These are phyloP conservation scores for Limnephilus rhombicus DNA, from an alignment of 2,888 invertebrate genomes.

Conservation along the genomic window DNA sequence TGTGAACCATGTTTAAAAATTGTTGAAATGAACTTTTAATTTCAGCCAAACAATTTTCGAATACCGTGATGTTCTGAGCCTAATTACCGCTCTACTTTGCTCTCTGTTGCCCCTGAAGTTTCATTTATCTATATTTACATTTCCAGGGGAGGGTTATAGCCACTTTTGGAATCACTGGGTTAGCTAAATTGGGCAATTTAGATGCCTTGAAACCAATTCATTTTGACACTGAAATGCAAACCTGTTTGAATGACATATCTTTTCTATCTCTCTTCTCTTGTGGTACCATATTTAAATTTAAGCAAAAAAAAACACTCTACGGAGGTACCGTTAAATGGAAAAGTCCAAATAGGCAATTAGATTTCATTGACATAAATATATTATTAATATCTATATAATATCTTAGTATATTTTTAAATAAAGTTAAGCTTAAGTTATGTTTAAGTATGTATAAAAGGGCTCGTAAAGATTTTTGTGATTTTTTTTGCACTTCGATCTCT, in stretches of 20 bases:
- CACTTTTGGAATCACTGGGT: neutral
- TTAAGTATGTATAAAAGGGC: conserved; percentile 31
- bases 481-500: conserved; percentile 48
- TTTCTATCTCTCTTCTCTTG: neutral
- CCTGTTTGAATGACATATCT: neutral
- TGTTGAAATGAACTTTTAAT: neutral
- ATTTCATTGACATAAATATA: neutral
- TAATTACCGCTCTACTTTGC: too few relatives aligned
- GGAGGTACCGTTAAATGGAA: neutral
- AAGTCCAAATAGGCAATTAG: neutral
- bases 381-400: neutral
- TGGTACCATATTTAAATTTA: neutral
- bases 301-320: neutral
- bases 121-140: too few relatives aligned
- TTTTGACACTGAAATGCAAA: neutral
- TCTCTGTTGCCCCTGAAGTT: too few relatives aligned
- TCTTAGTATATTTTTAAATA: neutral
- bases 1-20: neutral
- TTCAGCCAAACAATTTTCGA: too few relatives aligned
- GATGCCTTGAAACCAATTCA: neutral
- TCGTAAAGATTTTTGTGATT: conserved; percentile 57
- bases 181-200: neutral
- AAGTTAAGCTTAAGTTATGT: neutral
- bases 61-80: too few relatives aligned
- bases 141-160: neutral